phyloP scores from a whole-genome alignment of 2,113 vertebrate genomes.

The Meles meles region DNA sequence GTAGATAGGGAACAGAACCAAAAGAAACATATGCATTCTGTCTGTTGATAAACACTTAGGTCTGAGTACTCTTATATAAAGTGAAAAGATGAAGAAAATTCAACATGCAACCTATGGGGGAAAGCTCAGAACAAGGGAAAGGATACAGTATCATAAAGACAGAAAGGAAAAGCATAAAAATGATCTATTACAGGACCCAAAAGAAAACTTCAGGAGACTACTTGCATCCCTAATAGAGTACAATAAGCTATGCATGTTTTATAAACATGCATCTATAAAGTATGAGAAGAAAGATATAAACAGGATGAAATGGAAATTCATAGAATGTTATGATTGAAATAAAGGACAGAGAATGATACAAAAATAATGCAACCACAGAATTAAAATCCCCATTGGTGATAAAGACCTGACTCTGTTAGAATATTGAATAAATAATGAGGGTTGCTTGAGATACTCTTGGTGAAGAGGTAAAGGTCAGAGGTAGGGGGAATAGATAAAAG shows the following conservation, averaged over 20 bases:
- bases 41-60: not conserved
- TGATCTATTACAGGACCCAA: not conserved
- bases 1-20: not conserved
- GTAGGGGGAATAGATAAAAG: not conserved
- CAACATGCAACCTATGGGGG: not conserved
- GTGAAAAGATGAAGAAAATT: not conserved
- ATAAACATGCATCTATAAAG: not conserved
- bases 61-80: not conserved
- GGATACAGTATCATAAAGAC: not conserved
- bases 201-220: not conserved
- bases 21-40: not conserved
- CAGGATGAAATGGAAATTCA: not conserved
- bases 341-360: not conserved
- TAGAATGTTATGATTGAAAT: not conserved
- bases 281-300: not conserved
- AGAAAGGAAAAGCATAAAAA: not conserved
- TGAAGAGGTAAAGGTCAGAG: not conserved
- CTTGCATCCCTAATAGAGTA: not conserved
- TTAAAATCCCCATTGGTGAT: not conserved
- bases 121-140: not conserved
- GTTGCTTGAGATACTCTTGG: not conserved
- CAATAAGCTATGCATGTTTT: not conserved
- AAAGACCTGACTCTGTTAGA: not conserved
- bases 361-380: constrained; percentile 17
- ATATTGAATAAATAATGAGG: not conserved